Evolutionary conservation across 92 coral and sea anemone species (phyloP).

Genomic region (Isaurus tuberculatus): DNA sequence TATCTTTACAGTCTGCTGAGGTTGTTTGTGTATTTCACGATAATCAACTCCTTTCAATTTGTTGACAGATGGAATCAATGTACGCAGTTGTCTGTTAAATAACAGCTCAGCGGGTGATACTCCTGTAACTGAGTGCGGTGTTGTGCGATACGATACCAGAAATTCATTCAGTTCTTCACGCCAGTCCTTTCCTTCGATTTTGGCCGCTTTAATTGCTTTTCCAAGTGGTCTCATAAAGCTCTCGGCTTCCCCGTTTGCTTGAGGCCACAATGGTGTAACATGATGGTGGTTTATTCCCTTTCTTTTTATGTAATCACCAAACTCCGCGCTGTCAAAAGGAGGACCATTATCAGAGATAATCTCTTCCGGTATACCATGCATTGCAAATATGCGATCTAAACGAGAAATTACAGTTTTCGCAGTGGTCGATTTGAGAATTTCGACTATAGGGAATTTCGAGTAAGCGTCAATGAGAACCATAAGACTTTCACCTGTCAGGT

Average conservation of each 20-base stretch:
- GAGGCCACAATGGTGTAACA: too few species aligned
- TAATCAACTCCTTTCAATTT: slow-evolving; percentile 16
- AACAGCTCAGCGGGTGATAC: too few species aligned
- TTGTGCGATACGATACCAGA: not conserved
- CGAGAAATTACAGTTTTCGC: too few species aligned
- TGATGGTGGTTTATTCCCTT: too few species aligned
- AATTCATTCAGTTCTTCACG: not conserved
- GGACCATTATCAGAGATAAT: slow-evolving; percentile 41
- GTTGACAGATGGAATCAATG: too few species aligned
- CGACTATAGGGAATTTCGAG: slow-evolving; percentile 34
- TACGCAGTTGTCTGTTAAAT: too few species aligned
- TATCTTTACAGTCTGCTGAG: not conserved
- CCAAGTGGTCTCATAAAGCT: too few species aligned
- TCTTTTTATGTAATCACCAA: too few species aligned
- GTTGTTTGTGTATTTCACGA: not conserved
- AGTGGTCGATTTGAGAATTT: slow-evolving; percentile 19
- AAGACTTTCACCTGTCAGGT: slow-evolving; percentile 39
- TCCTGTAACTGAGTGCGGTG: too few species aligned
- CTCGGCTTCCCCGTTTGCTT: too few species aligned
- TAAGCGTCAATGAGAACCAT: slow-evolving; percentile 45
- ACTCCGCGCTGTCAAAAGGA: slow-evolving; percentile 21
- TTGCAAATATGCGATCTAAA: slow-evolving; percentile 31
- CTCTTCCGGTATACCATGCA: slow-evolving; percentile 33
- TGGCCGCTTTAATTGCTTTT: slow-evolving; percentile 12
- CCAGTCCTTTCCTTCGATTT: not conserved